A percentile compares a stretch with the other conserved stretches of the same genome.
Evolutionary conservation across 2,113 vertebrate genomes (phyloP).

Genomic region (Noctilio leporinus): DNA sequence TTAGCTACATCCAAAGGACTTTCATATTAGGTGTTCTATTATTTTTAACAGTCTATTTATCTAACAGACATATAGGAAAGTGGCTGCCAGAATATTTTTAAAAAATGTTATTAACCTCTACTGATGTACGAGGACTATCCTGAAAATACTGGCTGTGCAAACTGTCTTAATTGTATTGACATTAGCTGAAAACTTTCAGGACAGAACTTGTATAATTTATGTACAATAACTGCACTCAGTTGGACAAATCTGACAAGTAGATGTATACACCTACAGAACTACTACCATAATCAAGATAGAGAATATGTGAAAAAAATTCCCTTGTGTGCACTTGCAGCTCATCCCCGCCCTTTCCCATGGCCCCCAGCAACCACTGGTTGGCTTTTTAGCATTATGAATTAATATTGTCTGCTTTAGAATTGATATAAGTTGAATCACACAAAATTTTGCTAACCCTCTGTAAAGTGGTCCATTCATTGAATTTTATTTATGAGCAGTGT

Average conservation of each 20-base stretch:
- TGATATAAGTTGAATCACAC: background rate
- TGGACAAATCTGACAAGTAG: background rate
- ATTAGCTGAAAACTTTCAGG: no score
- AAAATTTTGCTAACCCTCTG: background rate
- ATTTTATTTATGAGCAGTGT: background rate
- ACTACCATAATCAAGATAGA: background rate
- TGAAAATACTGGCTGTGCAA: no score
- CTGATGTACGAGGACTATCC: no score
- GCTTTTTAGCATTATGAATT: background rate
- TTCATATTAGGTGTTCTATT: background rate
- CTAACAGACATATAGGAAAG: background rate
- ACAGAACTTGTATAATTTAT: no score
- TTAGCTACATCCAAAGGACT: background rate
- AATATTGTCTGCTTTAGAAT: background rate
- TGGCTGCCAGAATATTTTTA: background rate
- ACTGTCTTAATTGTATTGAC: no score
- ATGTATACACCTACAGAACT: background rate
- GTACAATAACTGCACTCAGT: background rate
- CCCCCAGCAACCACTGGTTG: background rate
- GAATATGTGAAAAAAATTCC: background rate
- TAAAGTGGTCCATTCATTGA: background rate
- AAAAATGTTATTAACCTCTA: background rate
- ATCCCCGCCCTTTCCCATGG: background rate
- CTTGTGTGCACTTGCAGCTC: background rate
- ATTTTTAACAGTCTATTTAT: background rate